Evolutionary conservation across 92 coral and sea anemone genomes (phyloP).

Genomic region (Isaurus tuberculatus): DNA sequence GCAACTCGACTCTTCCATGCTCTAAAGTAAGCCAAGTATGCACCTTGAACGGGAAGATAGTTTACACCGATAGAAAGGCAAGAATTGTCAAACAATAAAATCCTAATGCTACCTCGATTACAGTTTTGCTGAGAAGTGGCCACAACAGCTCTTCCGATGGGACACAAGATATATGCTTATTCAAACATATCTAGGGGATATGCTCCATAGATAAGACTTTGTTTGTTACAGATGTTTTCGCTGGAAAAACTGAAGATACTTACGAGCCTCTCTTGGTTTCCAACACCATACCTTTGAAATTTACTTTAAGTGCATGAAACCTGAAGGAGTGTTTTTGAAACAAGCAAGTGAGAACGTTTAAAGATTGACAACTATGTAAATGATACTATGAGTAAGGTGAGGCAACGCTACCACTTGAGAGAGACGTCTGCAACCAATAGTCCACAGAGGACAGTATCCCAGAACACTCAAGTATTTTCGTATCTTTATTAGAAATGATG

Average conservation of each 20-base stretch:
- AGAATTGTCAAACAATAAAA: constrained; percentile 10
- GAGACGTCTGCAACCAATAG: constrained; percentile 29
- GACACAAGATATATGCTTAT: constrained; percentile 56
- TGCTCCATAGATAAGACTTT: constrained; percentile 53
- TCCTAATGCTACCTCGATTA: constrained; percentile 37
- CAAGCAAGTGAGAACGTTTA: neutral
- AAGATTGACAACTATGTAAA: constrained; percentile 1
- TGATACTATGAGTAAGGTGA: constrained; percentile 6
- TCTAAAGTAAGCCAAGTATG: constrained; percentile 38
- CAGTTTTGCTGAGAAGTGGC: constrained; percentile 22
- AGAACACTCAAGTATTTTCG: constrained; percentile 38
- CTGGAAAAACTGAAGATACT: constrained; percentile 56
- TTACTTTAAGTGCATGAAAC: constrained; percentile 47
- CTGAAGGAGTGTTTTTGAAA: constrained; percentile 45
- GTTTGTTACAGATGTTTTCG: constrained; percentile 51
- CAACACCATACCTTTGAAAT: constrained; percentile 61
- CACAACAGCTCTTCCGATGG: constrained; percentile 53
- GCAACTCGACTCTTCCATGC: constrained; percentile 43
- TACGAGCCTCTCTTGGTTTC: constrained; percentile 51
- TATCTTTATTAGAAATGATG: neutral
- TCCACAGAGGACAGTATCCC: constrained; percentile 45
- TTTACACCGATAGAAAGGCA: constrained; percentile 14
- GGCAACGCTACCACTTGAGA: constrained; percentile 12
- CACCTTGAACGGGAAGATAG: constrained; percentile 43
- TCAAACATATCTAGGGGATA: constrained; percentile 49